Evolutionary conservation across 2,113 vertebrate species (phyloP).

Genomic region (Danionella cerebrum): DNA sequence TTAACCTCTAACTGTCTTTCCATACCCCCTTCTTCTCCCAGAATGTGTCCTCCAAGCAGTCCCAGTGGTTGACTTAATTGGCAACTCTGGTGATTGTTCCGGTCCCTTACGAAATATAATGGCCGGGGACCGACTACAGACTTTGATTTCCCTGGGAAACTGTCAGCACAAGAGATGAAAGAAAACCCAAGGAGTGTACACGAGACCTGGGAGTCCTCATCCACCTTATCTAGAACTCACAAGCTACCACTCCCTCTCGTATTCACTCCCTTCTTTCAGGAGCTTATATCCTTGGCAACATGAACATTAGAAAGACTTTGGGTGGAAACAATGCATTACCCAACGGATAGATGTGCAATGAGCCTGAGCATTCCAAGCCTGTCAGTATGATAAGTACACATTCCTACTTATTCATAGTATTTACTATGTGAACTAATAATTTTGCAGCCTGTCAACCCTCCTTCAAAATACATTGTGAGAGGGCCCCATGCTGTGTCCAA

Average conservation of each 20-base stretch:
- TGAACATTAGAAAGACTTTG: not conserved
- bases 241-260: not conserved
- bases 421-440: not conserved
- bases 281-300: not conserved
- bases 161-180: constrained; percentile 60
- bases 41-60: not conserved
- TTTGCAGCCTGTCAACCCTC: not conserved
- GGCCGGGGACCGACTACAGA: constrained; percentile 49
- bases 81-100: constrained; percentile 52
- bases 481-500: not conserved
- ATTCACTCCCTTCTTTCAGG: not conserved
- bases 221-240: constrained; percentile 52
- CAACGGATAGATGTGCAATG: not conserved
- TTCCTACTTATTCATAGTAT: not conserved
- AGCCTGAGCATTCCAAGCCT: not conserved
- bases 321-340: not conserved
- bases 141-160: constrained; percentile 60
- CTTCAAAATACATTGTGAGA: constrained; percentile 14
- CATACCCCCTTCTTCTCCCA: not conserved
- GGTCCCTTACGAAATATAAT: constrained; percentile 42
- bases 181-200: constrained; percentile 20
- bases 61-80: constrained; percentile 34
- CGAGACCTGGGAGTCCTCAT: constrained; percentile 58
- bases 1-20: not conserved
- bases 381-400: not conserved